Evolutionary conservation across 35 echinoderm and acorn worm species (phyloP), one percentile per base, ranked within the genome.

Genomic region (Apostichopus parvimensis): DNA sequence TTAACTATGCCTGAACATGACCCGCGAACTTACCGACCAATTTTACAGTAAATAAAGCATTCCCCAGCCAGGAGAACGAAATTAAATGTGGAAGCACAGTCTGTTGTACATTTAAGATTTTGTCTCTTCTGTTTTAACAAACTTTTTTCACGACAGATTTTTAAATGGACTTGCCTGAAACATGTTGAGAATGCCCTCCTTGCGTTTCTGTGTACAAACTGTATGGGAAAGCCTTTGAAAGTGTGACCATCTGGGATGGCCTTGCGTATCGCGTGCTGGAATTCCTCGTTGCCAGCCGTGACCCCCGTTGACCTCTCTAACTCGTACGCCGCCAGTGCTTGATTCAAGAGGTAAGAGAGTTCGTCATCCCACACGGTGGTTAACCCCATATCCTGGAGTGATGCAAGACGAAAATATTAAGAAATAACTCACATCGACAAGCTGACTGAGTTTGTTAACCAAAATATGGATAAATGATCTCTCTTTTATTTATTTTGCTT

Each of bases 211-310:
- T 98, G 97, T 12, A 98, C 88, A 90, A 98, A 98, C 83, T 98
- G 97, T 57, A 98, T 98, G 9, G 97, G 97, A 83, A 98, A 98
- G 54, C 97, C 97, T 68, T 98, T 98, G 76, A 98, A 98, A 20
- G 97, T 98, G 59, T 98, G 97, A 0, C 97, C 97, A 71, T 98
- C 97, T 9, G 97, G 97, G n/a, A 98, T 95, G 20, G 94, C 94
- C 53, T 87, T 62, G 13, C 97, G 87, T 13, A 98, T 96, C 13
- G 97, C 94, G 28, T 98, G 97, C 62, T 98, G 97, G 78, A 98
- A 98, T 73, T 98, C 97, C 56, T 98, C 97, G 18, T 98, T 98
- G 21, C 97, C 97, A 1, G 95, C 88, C 8, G 91, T 77, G 26
- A 96, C 25, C 6, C 97, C 97, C 6, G 97, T 93, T 9, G 93